A percentile compares a stretch with the other conserved stretches of the same genome.
Conservation (phyloP, 2,113 vertebrate genomes). For the Thalassoma bifasciatum region DNA sequence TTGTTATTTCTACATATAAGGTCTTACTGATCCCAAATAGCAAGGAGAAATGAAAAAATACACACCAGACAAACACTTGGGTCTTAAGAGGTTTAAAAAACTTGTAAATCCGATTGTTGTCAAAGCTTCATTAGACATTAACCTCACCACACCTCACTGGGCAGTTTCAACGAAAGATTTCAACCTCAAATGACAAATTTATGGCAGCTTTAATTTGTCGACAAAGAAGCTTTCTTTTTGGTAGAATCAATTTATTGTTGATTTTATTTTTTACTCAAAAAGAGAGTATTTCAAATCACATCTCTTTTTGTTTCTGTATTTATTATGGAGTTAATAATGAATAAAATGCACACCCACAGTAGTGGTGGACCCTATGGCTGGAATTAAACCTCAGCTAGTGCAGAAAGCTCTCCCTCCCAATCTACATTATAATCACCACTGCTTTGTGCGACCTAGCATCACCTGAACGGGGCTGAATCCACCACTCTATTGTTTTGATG, state of each 20-base stretch:
- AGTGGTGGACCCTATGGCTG: not conserved
- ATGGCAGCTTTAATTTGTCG: not conserved
- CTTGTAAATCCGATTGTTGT: no score
- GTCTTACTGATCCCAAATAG: no score
- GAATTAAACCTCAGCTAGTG: constrained; percentile 15
- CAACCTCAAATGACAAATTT: no score
- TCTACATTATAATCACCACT: constrained; percentile 19
- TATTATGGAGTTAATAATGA: not conserved
- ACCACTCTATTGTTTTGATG: constrained; percentile 44
- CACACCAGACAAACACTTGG: no score
- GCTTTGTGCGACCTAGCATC: constrained; percentile 24
- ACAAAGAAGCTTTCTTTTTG: not conserved
- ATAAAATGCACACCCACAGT: not conserved
- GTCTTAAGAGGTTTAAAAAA: no score
- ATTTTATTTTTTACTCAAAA: not conserved
- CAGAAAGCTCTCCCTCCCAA: constrained; percentile 12
- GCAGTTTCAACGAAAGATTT: no score
- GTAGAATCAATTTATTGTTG: not conserved
- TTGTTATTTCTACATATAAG: no score
- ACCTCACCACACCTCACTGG: no score
- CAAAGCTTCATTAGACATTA: no score
- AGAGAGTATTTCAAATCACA: no score
- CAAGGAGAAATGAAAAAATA: no score
- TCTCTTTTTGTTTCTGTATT: not conserved
- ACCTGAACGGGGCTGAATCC: constrained; percentile 46